These are phyloP conservation scores for Sepioteuthis lessoniana DNA, from an alignment of 2,888 invertebrate genomes.

Conservation along the genomic window DNA sequence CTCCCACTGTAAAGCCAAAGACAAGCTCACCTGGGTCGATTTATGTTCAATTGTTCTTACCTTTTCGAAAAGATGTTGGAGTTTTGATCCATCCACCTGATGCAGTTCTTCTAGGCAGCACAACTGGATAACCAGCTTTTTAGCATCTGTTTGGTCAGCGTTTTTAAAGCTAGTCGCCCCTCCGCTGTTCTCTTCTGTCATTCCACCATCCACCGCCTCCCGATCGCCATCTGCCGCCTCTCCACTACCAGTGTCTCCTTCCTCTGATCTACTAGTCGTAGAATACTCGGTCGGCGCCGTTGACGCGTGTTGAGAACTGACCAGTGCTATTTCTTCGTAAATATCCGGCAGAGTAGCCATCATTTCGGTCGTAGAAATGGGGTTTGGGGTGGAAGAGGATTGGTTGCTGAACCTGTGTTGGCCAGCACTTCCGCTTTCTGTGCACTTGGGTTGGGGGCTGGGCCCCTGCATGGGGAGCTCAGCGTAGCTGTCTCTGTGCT, in stretches of 20 bases:
- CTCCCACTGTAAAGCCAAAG: too few relatives aligned
- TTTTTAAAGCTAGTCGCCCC: neutral
- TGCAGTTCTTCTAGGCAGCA: slow-evolving; percentile 37
- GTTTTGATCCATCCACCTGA: neutral
- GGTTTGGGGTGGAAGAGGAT: neutral
- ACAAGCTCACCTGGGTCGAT: too few relatives aligned
- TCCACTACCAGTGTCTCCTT: neutral
- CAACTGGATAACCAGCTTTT: neutral
- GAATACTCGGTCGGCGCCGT: neutral
- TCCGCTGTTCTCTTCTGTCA: neutral
- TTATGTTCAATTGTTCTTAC: neutral
- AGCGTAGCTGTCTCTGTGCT: neutral
- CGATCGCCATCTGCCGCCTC: neutral
- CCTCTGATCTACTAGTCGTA: neutral
- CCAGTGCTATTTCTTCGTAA: neutral
- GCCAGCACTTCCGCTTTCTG: neutral
- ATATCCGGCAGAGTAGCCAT: neutral
- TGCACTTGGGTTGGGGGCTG: neutral
- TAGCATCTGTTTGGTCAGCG: neutral
- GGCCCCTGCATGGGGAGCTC: neutral
- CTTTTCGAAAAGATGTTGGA: neutral
- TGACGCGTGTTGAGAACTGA: neutral
- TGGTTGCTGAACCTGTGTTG: neutral
- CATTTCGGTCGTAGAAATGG: neutral
- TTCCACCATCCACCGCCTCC: neutral